These are phyloP conservation scores for Rhagoletis zephyria DNA, from an alignment of 1,140 invertebrate genomes.

Conservation along the genomic window DNA sequence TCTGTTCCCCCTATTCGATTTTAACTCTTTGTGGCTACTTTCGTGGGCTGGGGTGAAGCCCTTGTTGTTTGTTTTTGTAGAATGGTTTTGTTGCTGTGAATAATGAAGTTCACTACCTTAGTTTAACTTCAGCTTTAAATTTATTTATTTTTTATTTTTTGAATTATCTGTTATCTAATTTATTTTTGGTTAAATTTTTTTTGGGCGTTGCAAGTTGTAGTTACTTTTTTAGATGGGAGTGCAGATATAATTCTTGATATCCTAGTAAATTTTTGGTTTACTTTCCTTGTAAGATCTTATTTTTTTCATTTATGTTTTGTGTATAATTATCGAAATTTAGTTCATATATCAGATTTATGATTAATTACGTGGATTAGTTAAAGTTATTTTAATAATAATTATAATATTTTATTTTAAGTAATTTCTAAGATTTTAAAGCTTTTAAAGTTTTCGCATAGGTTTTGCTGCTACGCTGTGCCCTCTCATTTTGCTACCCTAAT, in stretches of 20 bases:
- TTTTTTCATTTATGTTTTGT: neutral
- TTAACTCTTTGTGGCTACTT: neutral
- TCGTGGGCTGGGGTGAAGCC: no score
- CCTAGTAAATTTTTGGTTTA: neutral
- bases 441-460: slow-evolving; percentile 35
- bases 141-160: neutral
- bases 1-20: neutral
- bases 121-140: neutral
- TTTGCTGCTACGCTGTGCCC: neutral
- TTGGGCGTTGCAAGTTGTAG: neutral
- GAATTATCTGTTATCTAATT: neutral
- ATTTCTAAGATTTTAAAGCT: slow-evolving; percentile 47
- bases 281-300: neutral
- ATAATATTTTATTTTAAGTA: slow-evolving; percentile 6
- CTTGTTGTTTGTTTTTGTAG: neutral
- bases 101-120: neutral
- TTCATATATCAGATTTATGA: slow-evolving; percentile 2
- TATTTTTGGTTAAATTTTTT: neutral
- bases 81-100: neutral
- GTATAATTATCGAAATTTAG: neutral
- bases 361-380: neutral
- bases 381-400: slow-evolving; percentile 19
- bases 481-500: neutral
- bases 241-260: neutral
- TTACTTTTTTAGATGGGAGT: neutral